A percentile compares a stretch with the other conserved stretches of the same genome.
These are phyloP conservation scores for Amphibalanus amphitrite DNA, from an alignment of 1,140 invertebrate genomes.

Conservation along the genomic window DNA sequence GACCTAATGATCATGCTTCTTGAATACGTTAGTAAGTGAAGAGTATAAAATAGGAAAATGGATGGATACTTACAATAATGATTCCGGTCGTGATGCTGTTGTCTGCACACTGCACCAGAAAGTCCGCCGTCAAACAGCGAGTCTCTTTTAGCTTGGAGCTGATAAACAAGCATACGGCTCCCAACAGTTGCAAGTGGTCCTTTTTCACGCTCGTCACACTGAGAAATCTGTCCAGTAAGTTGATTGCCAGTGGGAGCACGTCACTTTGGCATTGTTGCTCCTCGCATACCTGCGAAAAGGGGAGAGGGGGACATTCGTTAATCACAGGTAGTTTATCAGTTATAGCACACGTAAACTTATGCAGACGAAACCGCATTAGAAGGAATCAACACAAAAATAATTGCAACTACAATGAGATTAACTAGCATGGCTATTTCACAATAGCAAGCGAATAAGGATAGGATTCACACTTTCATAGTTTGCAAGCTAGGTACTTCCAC, in stretches of 20 bases:
- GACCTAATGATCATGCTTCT: no score
- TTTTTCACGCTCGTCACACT: slow-evolving; percentile 40
- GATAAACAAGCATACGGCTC: slow-evolving; percentile 47
- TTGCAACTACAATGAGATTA: no score
- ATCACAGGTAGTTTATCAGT: no score
- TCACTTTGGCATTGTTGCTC: slow-evolving; percentile 56
- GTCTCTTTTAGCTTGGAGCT: slow-evolving; percentile 57
- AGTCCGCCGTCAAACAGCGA: slow-evolving; percentile 41
- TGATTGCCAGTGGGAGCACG: slow-evolving; percentile 53
- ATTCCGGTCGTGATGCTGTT: slow-evolving; percentile 45
- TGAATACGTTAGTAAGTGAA: no score
- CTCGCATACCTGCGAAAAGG: slow-evolving; percentile 44
- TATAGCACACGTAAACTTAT: no score
- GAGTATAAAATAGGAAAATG: no score
- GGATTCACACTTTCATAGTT: no score
- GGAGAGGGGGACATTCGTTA: no score
- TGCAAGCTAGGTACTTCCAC: background rate
- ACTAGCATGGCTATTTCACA: no score
- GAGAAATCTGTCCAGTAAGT: slow-evolving; percentile 55
- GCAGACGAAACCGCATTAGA: no score
- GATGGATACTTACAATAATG: slow-evolving; percentile 40
- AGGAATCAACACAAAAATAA: no score
- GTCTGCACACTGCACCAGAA: slow-evolving; percentile 53
- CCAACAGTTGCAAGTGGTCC: slow-evolving; percentile 50
- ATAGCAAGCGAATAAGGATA: no score